These are phyloP conservation scores for Limnephilus lunatus DNA, from an alignment of 2,888 invertebrate species.

Conservation along the genomic window DNA sequence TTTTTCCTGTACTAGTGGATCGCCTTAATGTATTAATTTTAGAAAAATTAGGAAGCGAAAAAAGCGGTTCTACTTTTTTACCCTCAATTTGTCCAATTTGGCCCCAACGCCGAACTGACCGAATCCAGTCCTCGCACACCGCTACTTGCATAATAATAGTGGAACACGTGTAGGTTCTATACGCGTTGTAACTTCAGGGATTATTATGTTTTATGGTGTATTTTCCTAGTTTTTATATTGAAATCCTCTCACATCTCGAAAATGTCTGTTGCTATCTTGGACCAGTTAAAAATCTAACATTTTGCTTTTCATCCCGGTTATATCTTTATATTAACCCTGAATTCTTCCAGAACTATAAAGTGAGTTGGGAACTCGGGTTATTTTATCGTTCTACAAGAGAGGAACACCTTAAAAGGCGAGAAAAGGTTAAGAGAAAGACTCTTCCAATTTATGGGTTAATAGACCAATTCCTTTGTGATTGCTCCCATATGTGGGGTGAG, in stretches of 20 bases:
- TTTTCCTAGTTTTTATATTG: not conserved
- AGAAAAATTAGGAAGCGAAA: too few species aligned
- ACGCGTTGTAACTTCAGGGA: not conserved
- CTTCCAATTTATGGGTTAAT: conserved; percentile 51
- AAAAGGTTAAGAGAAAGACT: conserved; percentile 50
- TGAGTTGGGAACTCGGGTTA: conserved; percentile 9
- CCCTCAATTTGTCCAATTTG: too few species aligned
- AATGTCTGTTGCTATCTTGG: not conserved
- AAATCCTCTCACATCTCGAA: not conserved
- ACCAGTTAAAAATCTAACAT: not conserved
- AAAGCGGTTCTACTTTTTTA: too few species aligned
- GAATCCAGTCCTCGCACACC: too few species aligned
- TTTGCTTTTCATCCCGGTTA: not conserved
- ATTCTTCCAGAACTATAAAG: conserved; percentile 6
- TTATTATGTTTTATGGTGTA: not conserved
- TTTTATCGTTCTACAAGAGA: conserved; percentile 48
- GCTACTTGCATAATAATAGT: too few species aligned
- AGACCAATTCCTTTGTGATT: conserved; percentile 50
- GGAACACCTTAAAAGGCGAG: conserved; percentile 36
- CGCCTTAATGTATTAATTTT: too few species aligned
- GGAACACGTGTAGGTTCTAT: too few species aligned
- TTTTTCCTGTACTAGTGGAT: too few species aligned
- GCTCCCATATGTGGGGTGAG: conserved; percentile 39
- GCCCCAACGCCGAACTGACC: too few species aligned
- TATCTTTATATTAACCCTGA: conserved; percentile 3